Evolutionary conservation across 2,888 invertebrate species (phyloP).

Genomic region (Gymnosoma rotundatum): DNA sequence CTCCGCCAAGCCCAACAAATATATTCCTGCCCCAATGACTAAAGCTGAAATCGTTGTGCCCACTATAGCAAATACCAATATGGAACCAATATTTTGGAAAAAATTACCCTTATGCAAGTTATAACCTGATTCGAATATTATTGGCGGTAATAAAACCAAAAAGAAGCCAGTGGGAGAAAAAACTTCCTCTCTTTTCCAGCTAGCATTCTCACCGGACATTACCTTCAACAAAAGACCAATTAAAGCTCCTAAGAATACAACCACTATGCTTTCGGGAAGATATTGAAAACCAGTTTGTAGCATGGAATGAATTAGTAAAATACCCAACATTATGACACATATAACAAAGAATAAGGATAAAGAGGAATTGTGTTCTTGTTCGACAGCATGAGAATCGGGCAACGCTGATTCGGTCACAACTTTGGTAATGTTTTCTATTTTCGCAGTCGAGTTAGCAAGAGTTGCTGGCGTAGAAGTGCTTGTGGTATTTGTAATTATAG

Average conservation of each 20-base stretch:
- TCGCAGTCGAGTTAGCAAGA: conserved; percentile 30
- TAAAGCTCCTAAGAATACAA: conserved; percentile 96
- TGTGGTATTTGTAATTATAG: conserved; percentile 19
- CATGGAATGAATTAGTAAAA: conserved; percentile 96
- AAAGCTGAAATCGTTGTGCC: conserved; percentile 98
- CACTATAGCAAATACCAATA: conserved; percentile 97
- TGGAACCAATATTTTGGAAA: conserved; percentile 99
- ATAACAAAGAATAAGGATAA: conserved; percentile 99
- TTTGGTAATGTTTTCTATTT: conserved; percentile 79
- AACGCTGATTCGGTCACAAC: conserved; percentile 89
- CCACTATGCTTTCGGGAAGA: conserved; percentile 98
- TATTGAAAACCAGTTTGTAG: conserved; percentile 97
- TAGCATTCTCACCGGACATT: conserved; percentile 92
- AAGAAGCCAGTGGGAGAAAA: conserved; percentile 99
- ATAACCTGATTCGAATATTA: conserved; percentile 99
- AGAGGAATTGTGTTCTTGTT: conserved; percentile 97
- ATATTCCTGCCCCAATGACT: conserved; percentile 97
- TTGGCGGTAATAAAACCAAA: conserved; percentile 96
- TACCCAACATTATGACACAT: conserved; percentile 96
- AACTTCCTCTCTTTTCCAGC: conserved; percentile 98
- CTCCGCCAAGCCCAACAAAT: conserved; percentile 94
- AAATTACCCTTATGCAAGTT: conserved; percentile 99
- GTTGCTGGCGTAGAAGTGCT: conserved; percentile 23
- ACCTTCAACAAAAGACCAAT: conserved; percentile 96
- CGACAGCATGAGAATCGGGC: conserved; percentile 94